Conservation (phyloP, 2,797 vertebrate species). For the Xiphophorus birchmanni region DNA sequence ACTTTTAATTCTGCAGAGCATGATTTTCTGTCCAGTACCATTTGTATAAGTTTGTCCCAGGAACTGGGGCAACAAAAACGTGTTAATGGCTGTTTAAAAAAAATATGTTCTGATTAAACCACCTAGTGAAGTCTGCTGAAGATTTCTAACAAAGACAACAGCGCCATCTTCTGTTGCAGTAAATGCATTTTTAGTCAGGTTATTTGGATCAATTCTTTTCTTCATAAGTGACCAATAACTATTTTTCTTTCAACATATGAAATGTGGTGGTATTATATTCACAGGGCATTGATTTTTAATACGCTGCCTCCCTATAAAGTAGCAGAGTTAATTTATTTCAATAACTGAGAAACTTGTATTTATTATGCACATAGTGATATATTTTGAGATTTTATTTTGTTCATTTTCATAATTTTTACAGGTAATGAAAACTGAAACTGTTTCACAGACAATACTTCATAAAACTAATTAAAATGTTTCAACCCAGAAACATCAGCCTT, state of each 20-base stretch:
- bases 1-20: not conserved
- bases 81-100: not conserved
- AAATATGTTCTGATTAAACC: not conserved
- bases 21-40: not conserved
- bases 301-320: not conserved
- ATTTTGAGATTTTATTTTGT: not conserved
- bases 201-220: not conserved
- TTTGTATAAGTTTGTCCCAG: not conserved
- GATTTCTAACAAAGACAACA: slow-evolving; percentile 17
- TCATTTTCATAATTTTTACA: not conserved
- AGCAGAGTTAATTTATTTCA: not conserved
- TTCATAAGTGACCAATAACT: too few species aligned
- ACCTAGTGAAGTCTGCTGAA: not conserved
- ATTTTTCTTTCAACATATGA: not conserved
- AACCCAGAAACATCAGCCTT: not conserved
- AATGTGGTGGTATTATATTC: not conserved
- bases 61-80: not conserved
- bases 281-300: not conserved
- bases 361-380: not conserved
- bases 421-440: not conserved
- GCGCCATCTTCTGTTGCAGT: slow-evolving; percentile 56
- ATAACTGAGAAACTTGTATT: not conserved
- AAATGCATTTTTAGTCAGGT: not conserved
- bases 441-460: not conserved
- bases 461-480: not conserved